Conservation (phyloP, 2,888 invertebrate species). For the Pasiphila rectangulata region DNA sequence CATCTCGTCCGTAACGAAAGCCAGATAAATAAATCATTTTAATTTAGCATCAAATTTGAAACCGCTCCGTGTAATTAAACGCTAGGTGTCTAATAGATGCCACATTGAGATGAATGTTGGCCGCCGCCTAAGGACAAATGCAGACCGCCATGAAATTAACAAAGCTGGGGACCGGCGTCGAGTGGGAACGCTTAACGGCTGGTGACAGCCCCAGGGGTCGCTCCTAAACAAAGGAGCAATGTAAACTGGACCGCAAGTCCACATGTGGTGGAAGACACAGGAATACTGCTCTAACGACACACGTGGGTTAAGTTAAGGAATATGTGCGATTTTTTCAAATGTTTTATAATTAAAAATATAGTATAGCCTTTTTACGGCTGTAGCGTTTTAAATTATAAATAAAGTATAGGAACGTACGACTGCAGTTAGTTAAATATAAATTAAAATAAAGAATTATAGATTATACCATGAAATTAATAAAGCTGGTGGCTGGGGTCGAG, state of each 20-base stretch:
- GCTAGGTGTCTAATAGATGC: conserved; percentile 40
- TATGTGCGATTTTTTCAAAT: no score
- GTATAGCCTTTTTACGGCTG: no score
- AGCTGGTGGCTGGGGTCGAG: conserved; percentile 41
- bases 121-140: conserved; percentile 52
- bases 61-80: conserved; percentile 35
- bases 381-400: no score
- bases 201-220: conserved; percentile 66
- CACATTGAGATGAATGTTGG: conserved; percentile 48
- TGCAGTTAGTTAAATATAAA: no score
- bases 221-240: conserved; percentile 62
- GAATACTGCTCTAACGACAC: neutral
- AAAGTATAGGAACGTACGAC: no score
- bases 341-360: no score
- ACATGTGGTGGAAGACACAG: conserved; percentile 19
- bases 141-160: conserved; percentile 69
- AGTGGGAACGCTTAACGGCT: conserved; percentile 60
- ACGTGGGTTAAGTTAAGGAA: neutral
- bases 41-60: conserved; percentile 31
- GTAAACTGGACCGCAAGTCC: conserved; percentile 63
- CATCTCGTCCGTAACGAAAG: conserved; percentile 6
- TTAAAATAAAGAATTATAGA: no score
- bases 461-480: neutral
- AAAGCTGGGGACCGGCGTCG: conserved; percentile 50
- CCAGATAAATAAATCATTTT: conserved; percentile 30